Base-by-base conservation (phyloP, 2,113 vertebrate genomes). In the Odontophorus gujanensis region DNA sequence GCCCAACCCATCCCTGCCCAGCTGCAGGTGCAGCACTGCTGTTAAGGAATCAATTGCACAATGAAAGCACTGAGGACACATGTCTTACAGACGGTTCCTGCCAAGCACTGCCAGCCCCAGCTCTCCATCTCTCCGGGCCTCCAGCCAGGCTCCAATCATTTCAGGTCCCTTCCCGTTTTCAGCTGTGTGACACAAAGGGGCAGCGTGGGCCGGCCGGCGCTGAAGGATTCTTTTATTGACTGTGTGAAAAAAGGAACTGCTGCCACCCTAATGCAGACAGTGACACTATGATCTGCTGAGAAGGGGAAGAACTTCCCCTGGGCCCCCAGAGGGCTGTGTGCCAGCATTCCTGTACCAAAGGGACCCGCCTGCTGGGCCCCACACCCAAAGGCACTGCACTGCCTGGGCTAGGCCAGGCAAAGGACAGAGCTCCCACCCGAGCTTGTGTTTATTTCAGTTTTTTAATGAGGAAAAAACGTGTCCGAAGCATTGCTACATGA, bases 101-200 rank as follows among this genome's bases (percentile, higher is more conserved):
- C 83, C 94, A 92, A 93, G 79, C 19, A 48, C 92, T 94, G 85
- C 88, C 95, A 97, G 89, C 38, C 51, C 77, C 89, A 79, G 92
- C 69, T 90, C 93, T 90, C 93, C 86, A 77, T 95, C 65, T 84
- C 78, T 93, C 96, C 95, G 94, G 97, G 97, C 96, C 89, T 86
- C 53, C n/a, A 91, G 97, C 97, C 97, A 97, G 94, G 85, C 57
- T 84, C 91, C 89, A 95, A 97, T 96, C 92, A 96, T 92, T 89
- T 82, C 78, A 95, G 97, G 95, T 80, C 82, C 78, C 82, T 95
- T 62, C 93, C 96, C 95, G 97, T 97, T 97, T 94, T 93, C 67
- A 89, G 75, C 87, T 38, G 51, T 58, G 90, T 13, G 69, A 62
- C 59, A 80, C 68, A 68, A 47, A 93, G 80, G 95, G 80, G 58